phyloP scores from a whole-genome alignment of 2,888 invertebrate genomes.

The Ommatoiulus sabulosus region DNA sequence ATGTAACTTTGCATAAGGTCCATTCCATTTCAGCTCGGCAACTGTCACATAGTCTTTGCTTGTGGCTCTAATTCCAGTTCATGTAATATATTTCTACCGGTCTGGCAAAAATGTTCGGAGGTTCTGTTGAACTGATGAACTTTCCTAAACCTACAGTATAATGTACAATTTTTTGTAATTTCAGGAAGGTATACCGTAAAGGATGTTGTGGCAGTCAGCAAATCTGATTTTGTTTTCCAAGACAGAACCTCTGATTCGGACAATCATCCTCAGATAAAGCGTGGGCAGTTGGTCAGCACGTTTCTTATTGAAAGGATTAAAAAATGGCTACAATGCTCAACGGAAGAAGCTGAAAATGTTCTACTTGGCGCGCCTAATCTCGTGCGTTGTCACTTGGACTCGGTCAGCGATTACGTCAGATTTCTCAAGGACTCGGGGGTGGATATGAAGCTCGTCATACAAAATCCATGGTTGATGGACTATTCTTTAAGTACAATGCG shows the following conservation, averaged over 20 bases:
- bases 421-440: neutral
- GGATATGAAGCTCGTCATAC: neutral
- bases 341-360: neutral
- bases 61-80: too few relatives aligned
- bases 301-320: neutral
- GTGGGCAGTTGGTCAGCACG: neutral
- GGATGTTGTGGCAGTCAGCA: neutral
- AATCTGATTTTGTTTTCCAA: neutral
- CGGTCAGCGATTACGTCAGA: neutral
- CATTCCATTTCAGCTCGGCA: too few relatives aligned
- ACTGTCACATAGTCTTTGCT: too few relatives aligned
- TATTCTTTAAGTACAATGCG: conserved; percentile 3
- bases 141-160: too few relatives aligned
- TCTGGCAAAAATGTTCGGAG: too few relatives aligned
- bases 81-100: too few relatives aligned
- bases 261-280: neutral
- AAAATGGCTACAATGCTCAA: neutral
- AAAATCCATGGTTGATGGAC: neutral
- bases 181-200: neutral
- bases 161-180: neutral
- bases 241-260: neutral
- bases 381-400: neutral
- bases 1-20: too few relatives aligned
- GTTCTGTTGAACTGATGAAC: too few relatives aligned
- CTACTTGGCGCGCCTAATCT: neutral